Conservation (phyloP, 2,888 invertebrate genomes). For the Leucophenga maculata region DNA sequence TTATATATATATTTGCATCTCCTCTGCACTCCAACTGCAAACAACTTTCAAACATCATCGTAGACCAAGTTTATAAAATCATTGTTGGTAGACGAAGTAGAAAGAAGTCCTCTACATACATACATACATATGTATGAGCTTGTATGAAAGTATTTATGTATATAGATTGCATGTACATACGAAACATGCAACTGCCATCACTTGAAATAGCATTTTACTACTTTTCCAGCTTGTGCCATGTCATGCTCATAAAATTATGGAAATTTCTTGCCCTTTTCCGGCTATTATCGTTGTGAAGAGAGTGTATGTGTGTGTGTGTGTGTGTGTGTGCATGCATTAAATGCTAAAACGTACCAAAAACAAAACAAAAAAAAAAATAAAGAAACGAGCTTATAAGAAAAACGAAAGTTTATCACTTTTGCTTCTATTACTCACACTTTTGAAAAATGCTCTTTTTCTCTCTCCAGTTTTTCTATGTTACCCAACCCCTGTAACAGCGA, state of each 20-base stretch:
- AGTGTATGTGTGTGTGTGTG: slow-evolving; percentile 9
- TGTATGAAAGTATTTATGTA: no score
- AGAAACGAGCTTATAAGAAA: background rate
- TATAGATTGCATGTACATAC: no score
- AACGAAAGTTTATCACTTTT: slow-evolving; percentile 4
- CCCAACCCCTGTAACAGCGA: background rate
- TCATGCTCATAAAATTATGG: slow-evolving; percentile 62
- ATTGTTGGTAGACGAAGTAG: no score
- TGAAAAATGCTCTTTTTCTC: background rate
- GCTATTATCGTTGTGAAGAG: slow-evolving; percentile 43
- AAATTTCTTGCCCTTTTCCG: slow-evolving; percentile 55
- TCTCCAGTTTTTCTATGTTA: background rate
- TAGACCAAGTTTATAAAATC: no score
- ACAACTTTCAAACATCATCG: no score
- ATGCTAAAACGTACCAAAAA: background rate
- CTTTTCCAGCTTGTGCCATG: slow-evolving; percentile 21
- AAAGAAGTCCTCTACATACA: no score
- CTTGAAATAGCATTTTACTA: slow-evolving; percentile 2
- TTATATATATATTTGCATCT: background rate
- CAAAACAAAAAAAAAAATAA: background rate
- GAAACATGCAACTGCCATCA: background rate
- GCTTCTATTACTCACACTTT: no score
- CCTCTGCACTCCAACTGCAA: background rate
- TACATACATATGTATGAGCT: no score
- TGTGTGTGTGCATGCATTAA: slow-evolving; percentile 24